phyloP scores from a whole-genome alignment of 2,888 invertebrate genomes.

The Agriotes lineatus region DNA sequence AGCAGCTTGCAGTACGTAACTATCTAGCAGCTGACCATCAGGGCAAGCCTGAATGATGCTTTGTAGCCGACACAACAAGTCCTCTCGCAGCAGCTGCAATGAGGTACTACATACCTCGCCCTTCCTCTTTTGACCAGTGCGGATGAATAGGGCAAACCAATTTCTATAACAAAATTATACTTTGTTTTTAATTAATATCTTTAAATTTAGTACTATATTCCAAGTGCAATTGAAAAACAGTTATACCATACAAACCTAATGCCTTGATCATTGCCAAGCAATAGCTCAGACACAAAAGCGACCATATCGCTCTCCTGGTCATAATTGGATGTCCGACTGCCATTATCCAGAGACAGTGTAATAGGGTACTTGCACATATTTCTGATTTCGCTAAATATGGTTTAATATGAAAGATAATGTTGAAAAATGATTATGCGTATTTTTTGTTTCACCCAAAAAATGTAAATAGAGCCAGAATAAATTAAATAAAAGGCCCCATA shows the following conservation, averaged over 20 bases:
- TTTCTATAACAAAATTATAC: constrained; percentile 73
- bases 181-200: too few species aligned
- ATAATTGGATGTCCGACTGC: constrained; percentile 51
- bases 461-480: too few species aligned
- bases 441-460: too few species aligned
- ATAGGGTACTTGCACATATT: too few species aligned
- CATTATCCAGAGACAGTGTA: constrained; percentile 81
- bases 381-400: too few species aligned
- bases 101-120: constrained; percentile 79
- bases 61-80: constrained; percentile 80
- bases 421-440: too few species aligned
- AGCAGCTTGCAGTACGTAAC: constrained; percentile 86
- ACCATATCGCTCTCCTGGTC: constrained; percentile 63
- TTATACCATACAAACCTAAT: constrained; percentile 68
- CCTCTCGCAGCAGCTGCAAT: constrained; percentile 79
- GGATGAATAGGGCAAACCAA: constrained; percentile 94
- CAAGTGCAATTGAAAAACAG: neutral
- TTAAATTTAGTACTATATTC: neutral
- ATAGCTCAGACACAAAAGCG: constrained; percentile 81
- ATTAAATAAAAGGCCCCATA: too few species aligned
- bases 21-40: constrained; percentile 72
- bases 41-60: constrained; percentile 74
- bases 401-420: too few species aligned
- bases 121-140: constrained; percentile 88
- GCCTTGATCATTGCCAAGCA: constrained; percentile 90